Percentiles rank a stretch among this genome's conserved stretches.
Evolutionary conservation across 2,888 invertebrate species (phyloP).

Genomic region (Morpho achilles): DNA sequence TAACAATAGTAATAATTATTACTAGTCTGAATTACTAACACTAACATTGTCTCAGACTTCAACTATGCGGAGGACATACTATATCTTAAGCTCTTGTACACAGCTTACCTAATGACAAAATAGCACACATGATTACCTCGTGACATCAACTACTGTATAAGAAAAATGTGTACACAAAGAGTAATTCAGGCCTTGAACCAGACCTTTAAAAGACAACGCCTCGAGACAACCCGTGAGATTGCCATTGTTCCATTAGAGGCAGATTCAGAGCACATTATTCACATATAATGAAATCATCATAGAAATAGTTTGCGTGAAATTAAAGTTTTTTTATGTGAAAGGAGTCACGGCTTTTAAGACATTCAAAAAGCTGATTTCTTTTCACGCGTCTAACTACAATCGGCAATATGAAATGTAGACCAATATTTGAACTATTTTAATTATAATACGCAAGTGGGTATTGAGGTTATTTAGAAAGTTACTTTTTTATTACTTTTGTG

Average conservation of each 20-base stretch:
- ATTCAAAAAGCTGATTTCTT: slow-evolving; percentile 1
- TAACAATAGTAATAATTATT: no score
- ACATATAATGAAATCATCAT: slow-evolving; percentile 29
- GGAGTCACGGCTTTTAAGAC: slow-evolving; percentile 6
- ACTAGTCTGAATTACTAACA: no score
- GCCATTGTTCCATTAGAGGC: slow-evolving; percentile 38
- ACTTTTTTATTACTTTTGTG: no score
- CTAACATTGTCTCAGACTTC: no score
- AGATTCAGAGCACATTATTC: slow-evolving; percentile 26
- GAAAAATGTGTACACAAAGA: slow-evolving; percentile 22
- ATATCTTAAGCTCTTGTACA: not conserved
- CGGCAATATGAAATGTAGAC: no score
- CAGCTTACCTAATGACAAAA: slow-evolving; percentile 9
- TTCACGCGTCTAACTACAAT: no score
- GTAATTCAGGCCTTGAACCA: slow-evolving; percentile 46
- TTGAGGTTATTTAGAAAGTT: no score
- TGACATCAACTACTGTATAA: slow-evolving; percentile 18
- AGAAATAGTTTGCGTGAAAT: slow-evolving; percentile 26
- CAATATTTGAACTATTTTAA: no score
- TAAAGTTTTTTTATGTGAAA: slow-evolving; percentile 19
- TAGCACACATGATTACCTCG: slow-evolving; percentile 13
- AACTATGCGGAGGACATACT: not conserved
- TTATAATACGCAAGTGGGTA: no score
- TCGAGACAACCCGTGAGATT: slow-evolving; percentile 42
- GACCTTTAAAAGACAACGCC: slow-evolving; percentile 36